phyloP scores from a whole-genome alignment of 2,888 invertebrate genomes.

The Volucella inflata region DNA sequence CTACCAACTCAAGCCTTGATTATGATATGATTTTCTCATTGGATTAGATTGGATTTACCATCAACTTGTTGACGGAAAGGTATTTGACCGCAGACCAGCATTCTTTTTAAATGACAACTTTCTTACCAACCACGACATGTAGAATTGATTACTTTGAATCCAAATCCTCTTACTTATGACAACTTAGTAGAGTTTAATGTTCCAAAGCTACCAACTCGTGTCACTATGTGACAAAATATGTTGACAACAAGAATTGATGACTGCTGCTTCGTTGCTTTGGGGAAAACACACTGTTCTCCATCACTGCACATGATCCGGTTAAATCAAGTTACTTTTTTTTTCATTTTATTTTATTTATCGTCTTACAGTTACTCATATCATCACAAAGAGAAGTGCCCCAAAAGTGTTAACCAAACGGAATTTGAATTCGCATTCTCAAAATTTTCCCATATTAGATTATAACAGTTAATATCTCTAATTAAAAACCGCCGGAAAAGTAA shows the following conservation, averaged over 20 bases:
- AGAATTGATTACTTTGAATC: background rate
- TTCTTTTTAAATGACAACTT: background rate
- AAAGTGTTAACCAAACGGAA: slow-evolving; percentile 23
- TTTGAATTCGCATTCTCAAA: background rate
- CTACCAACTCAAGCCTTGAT: no score
- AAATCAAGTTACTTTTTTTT: background rate
- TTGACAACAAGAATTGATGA: slow-evolving; percentile 43
- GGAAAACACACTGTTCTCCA: slow-evolving; percentile 5
- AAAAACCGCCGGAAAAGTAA: slow-evolving; percentile 12
- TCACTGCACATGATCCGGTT: slow-evolving; percentile 34
- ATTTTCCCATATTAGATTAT: background rate
- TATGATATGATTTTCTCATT: no score
- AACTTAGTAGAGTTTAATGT: background rate
- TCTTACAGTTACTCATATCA: slow-evolving; percentile 6
- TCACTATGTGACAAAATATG: slow-evolving; percentile 34
- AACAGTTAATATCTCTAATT: slow-evolving; percentile 31
- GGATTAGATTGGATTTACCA: no score
- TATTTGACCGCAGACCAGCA: no score
- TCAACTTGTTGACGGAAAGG: no score
- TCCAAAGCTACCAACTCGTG: background rate
- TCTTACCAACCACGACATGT: background rate
- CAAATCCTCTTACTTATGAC: background rate
- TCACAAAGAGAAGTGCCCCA: slow-evolving; percentile 13
- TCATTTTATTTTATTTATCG: background rate
- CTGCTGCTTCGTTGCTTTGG: slow-evolving; percentile 2